Conservation (phyloP, 2,888 invertebrate genomes). For the Nemurella pictetii region DNA sequence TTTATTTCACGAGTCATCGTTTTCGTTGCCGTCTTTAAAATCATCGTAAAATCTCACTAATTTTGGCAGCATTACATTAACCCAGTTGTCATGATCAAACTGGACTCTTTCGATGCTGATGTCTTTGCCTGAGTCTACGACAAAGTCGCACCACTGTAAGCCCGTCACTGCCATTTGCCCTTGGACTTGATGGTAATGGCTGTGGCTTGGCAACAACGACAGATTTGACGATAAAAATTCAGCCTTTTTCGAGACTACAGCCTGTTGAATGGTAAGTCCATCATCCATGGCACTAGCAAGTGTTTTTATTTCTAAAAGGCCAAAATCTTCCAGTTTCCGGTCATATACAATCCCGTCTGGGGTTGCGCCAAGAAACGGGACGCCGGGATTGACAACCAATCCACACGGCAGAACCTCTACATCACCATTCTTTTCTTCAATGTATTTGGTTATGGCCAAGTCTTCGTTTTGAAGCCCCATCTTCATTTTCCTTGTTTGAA, state of each 20-base stretch:
- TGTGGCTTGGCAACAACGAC: neutral
- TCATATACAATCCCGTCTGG: neutral
- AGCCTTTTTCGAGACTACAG: neutral
- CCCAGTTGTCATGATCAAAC: neutral
- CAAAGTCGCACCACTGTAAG: neutral
- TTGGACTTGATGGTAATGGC: conserved; percentile 17
- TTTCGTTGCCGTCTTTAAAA: too few species aligned
- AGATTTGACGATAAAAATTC: neutral
- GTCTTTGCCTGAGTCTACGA: neutral
- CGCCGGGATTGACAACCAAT: neutral
- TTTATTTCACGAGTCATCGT: too few species aligned
- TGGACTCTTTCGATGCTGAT: neutral
- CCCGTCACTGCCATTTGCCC: neutral
- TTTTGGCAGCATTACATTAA: conserved; percentile 8
- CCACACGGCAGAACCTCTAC: conserved; percentile 14
- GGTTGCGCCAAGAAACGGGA: conserved; percentile 16
- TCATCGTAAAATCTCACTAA: neutral
- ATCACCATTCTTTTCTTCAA: neutral
- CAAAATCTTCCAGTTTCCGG: neutral
- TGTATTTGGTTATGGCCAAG: too few species aligned
- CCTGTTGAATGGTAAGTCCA: neutral
- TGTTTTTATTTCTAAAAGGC: neutral
- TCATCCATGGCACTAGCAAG: neutral
- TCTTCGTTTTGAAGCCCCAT: too few species aligned
- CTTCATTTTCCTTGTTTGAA: too few species aligned